Evolutionary conservation across 2,113 vertebrate species (phyloP), one percentile per base, ranked within the genome.

Genomic region (Perca schrenkii): DNA sequence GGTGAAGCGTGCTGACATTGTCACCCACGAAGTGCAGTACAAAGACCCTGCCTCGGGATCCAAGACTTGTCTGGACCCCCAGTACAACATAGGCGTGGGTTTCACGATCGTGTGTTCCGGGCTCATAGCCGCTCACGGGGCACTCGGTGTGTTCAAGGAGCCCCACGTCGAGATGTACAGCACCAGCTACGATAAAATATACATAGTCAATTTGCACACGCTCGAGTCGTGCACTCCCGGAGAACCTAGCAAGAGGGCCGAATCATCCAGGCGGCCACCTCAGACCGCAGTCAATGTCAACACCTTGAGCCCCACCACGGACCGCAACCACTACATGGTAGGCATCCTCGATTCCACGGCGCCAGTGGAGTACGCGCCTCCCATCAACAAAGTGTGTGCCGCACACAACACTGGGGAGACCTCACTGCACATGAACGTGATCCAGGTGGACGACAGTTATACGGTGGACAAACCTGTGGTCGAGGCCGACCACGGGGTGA

Each of bases 111-210:
- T 73, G 19, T 80, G 78, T 14, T 40, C 49, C 0, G 78, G 78
- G 10, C 61, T 80, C 4, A 31, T 80, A 2, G 78, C 78, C 0
- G 8, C 7, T 2, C 69, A 73, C 40, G 69, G 78, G 1, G 78
- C 78, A 0, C 0, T 80, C 4, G 78, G 69, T 1, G 0, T 80
- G 0, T 80, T 80, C 60, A 80, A 80, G 50, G 69, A 80, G 21
- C 78, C 78, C 0, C 15, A 65, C 49, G 65, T 17, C 10, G 78
- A 80, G 2, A 3, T 80, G 36, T 73, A 73, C 52, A 14, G n/a
- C 11, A 80, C 69, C 17, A 80, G 78, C 25, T 80, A 80, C 19
- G 78, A 80, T 2, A 73, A 43, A 17, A 80, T 80, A 6, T 73
- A 58, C 52, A 17, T 73, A 2, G 69, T 4, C 6, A 2, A 80